A percentile compares a stretch with the other conserved stretches of the same genome.
These are phyloP conservation scores for Bettongia penicillata DNA, from an alignment of 2,113 vertebrate genomes.

Conservation along the genomic window DNA sequence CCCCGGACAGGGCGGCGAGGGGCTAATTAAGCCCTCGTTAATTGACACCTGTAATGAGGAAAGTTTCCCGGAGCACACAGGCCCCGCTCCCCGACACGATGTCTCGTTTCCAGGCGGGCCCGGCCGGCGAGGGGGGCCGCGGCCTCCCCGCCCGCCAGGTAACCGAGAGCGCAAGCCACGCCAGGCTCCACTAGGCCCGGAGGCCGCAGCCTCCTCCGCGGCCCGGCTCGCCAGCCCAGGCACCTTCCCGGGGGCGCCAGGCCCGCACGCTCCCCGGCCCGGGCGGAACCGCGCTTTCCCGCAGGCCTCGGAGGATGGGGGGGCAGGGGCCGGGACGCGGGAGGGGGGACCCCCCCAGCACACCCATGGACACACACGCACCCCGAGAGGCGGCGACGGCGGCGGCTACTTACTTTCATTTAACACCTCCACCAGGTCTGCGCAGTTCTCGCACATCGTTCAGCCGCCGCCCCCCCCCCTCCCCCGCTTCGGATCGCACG, in stretches of 20 bases:
- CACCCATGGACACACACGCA: slow-evolving; percentile 20
- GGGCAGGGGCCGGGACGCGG: slow-evolving; percentile 13
- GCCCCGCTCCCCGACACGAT: background rate
- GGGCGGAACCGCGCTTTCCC: slow-evolving; percentile 32
- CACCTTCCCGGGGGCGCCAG: slow-evolving; percentile 68
- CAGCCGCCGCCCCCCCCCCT: slow-evolving; percentile 88
- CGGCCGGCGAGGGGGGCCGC: background rate
- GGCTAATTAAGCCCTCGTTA: slow-evolving; percentile 55
- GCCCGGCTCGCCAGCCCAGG: background rate
- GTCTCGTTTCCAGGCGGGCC: background rate
- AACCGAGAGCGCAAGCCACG: slow-evolving; percentile 6
- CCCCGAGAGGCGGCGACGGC: slow-evolving; percentile 54
- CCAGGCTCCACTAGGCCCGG: background rate
- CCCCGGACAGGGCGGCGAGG: background rate
- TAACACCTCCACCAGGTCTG: slow-evolving; percentile 99
- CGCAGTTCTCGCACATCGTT: slow-evolving; percentile 99
- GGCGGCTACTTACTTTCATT: slow-evolving; percentile 95
- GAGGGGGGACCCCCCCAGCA: slow-evolving; percentile 39
- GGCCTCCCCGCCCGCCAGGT: slow-evolving; percentile 63
- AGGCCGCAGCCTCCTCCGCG: slow-evolving; percentile 45
- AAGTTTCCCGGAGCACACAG: slow-evolving; percentile 63
- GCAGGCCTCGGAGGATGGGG: slow-evolving; percentile 37
- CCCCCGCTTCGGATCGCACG: slow-evolving; percentile 83
- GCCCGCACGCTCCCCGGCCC: slow-evolving; percentile 64
- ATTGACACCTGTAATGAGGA: slow-evolving; percentile 80